Evolutionary conservation across 2,113 vertebrate species (phyloP).

Genomic region (Oophaga pumilio): DNA sequence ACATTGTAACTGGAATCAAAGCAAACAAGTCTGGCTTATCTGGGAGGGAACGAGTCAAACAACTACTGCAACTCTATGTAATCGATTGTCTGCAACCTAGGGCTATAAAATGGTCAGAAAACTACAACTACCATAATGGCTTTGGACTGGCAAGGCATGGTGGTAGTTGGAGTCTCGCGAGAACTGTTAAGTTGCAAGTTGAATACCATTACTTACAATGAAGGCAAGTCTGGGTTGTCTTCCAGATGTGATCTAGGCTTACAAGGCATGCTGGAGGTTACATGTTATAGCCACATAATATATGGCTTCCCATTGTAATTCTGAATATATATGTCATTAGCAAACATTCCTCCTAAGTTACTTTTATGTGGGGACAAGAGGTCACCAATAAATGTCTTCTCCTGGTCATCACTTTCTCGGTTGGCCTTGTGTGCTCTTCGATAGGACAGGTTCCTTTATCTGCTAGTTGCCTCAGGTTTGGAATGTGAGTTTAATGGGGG

Average conservation of each 20-base stretch:
- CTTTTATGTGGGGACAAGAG: conserved; percentile 5
- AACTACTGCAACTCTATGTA: neutral
- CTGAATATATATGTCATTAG: neutral
- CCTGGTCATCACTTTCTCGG: neutral
- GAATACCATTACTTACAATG: neutral
- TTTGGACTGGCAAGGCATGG: neutral
- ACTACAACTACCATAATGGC: neutral
- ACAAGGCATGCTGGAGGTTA: neutral
- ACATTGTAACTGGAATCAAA: neutral
- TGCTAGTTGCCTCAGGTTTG: neutral
- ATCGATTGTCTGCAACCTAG: neutral
- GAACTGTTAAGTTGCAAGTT: neutral
- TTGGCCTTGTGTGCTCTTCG: neutral
- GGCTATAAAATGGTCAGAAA: neutral
- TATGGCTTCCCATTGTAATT: neutral
- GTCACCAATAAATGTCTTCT: conserved; percentile 19
- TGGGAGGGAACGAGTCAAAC: neutral
- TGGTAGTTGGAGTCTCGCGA: neutral
- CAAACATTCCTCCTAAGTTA: neutral
- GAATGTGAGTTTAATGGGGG: conserved; percentile 26
- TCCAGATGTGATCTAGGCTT: neutral
- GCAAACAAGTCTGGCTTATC: neutral
- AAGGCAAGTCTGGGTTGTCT: neutral
- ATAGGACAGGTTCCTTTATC: neutral
- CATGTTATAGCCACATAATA: neutral